Evolutionary conservation across 2,797 vertebrate species (phyloP), one percentile per base, ranked within the genome.

Genomic region (Novumbra hubbsi): DNA sequence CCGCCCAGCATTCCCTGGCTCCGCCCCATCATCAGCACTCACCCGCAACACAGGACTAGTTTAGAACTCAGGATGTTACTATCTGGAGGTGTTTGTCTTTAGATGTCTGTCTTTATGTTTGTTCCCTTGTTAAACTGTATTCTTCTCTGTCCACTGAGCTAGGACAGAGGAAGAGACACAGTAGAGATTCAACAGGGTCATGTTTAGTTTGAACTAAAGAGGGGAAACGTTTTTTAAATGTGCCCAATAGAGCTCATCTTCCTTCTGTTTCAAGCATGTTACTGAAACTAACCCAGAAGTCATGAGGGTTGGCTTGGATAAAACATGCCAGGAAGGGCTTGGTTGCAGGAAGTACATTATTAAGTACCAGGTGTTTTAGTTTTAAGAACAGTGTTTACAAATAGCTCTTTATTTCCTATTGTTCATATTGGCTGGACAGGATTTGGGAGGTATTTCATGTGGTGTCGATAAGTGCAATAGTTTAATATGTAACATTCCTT

Each of bases 401-500:
- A 72, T 71, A 74, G 67, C 65, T 76, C 68, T 75, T 78, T 3
- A 75, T 71, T 68, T 78, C 76, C 68, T 68, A 32, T 79, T 79
- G 50, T 84, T 86, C 1, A 68, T 34, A 73, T 84, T 81, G 69
- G 71, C 73, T 78, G 74, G 63, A 72, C 71, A 74, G 76, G 81
- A 76, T 73, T 80, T 70, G 24, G 73, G 82, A 12, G 65, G 67
- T 62, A 70, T 86, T 70, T 65, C 74, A 83, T 84, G 84, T 86
- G 88, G 75, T 84, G 80, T 85, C 80, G 75, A 77, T 74, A 88
- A 83, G 92, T 91, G 91, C 89, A 92, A 92, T 93, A 92, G 88
- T 86, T 48, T 86, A 84, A 80, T 85, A 82, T 86, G 84, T 85
- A 83, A 67, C 49, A 77, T 80, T 86, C 41, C 55, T 74, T 83